A percentile compares a stretch with the other conserved stretches of the same genome.
Evolutionary conservation across 2,113 vertebrate genomes (phyloP).

Genomic region (Chaetodon auriga): DNA sequence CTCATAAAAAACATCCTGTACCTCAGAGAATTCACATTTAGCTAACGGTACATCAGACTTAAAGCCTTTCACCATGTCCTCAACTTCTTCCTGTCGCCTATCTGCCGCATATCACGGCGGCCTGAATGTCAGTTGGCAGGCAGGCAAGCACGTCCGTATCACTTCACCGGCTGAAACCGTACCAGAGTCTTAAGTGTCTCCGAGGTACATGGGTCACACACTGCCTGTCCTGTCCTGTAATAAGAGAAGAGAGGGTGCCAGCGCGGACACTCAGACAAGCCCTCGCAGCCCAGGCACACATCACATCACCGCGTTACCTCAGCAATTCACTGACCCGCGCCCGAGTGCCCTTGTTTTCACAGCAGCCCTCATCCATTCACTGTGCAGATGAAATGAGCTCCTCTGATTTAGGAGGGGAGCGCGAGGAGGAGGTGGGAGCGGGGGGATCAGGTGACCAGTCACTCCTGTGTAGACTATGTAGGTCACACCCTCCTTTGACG

Average conservation of each 20-base stretch:
- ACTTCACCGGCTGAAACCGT: slow-evolving; percentile 72
- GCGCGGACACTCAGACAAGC: slow-evolving; percentile 55
- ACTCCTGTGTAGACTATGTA: slow-evolving; percentile 65
- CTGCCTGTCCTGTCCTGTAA: slow-evolving; percentile 67
- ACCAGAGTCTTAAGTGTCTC: slow-evolving; percentile 72
- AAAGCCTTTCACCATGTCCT: slow-evolving; percentile 21
- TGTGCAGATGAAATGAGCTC: slow-evolving; percentile 47
- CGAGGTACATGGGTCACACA: slow-evolving; percentile 64
- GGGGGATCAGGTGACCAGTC: slow-evolving; percentile 62
- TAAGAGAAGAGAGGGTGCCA: slow-evolving; percentile 65
- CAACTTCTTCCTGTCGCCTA: slow-evolving; percentile 24
- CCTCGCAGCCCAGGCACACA: slow-evolving; percentile 32
- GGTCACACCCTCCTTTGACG: slow-evolving; percentile 70
- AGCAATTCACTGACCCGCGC: slow-evolving; percentile 54
- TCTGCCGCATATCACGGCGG: slow-evolving; percentile 42
- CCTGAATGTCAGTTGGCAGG: slow-evolving; percentile 36
- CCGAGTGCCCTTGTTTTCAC: slow-evolving; percentile 66
- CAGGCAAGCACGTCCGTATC: slow-evolving; percentile 38
- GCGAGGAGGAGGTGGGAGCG: neutral
- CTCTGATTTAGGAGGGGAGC: slow-evolving; percentile 56
- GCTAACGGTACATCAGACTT: slow-evolving; percentile 2
- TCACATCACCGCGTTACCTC: slow-evolving; percentile 51
- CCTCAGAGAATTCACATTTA: neutral
- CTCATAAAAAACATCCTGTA: too few species aligned
- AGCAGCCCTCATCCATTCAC: slow-evolving; percentile 58